Base-by-base conservation (phyloP, 2,888 invertebrate genomes). In the Cabera pusaria region DNA sequence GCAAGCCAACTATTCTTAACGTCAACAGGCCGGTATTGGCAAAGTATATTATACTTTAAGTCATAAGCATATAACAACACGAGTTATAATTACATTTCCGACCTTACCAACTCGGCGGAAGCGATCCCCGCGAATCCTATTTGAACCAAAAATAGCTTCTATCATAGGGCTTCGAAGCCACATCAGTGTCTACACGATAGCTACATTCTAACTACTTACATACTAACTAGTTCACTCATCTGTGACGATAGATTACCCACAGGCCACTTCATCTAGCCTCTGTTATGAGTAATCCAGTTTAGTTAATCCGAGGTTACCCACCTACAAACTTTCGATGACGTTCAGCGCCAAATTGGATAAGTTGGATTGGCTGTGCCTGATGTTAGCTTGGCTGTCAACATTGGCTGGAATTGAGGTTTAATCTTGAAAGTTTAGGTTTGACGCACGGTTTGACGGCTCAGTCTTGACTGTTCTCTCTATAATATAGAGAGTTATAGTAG, bases 141-240 rank as follows among this genome's bases (percentile, higher is more conserved):
- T 20, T n/a, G 23, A 19, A 43, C 57, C 56, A 49, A 59, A 65
- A 61, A 63, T 53, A 56, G 28, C 34, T 26, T 6, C 11, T 16
- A 25, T 50, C 44, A 29, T 55, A 55, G 10, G 72, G 65, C 45
- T 71, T 70, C 70, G 70, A 72, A 71, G 63, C 68, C 65, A 4
- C 21, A 45, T 36, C 48, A 62, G 44, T 52, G 37, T 44, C 43
- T 46, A 61, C 59, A 53, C 46, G 59, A 64, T 64, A n/a, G n/a
- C n/a, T n/a, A n/a, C n/a, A n/a, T n/a, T n/a, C n/a, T n/a, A n/a
- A n/a, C n/a, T n/a, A n/a, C n/a, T n/a, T n/a, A n/a, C n/a, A n/a
- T n/a, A n/a, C n/a, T n/a, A n/a, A n/a, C n/a, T n/a, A n/a, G n/a
- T n/a, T n/a, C n/a, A n/a, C n/a, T n/a, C n/a, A n/a, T n/a, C n/a